Evolutionary conservation across 2,113 vertebrate species (phyloP).

Genomic region (Nansenia antarctica): DNA sequence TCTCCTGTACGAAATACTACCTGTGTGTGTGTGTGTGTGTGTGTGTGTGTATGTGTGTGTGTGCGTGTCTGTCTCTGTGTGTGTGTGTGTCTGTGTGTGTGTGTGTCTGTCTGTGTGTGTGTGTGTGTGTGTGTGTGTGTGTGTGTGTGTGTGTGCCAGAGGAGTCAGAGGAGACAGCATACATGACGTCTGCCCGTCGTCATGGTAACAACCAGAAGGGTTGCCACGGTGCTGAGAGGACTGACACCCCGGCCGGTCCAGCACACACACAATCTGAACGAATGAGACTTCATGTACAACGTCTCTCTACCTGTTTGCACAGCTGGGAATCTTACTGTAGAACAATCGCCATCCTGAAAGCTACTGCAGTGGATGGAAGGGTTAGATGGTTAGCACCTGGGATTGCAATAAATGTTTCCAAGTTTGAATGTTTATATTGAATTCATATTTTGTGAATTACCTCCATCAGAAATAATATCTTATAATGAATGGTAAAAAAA

Average conservation of each 20-base stretch:
- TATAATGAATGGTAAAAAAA: too few species aligned
- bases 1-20: background rate
- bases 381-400: conserved; percentile 37
- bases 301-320: conserved; percentile 19
- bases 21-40: too few species aligned
- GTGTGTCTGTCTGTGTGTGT: too few species aligned
- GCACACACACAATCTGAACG: background rate
- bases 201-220: conserved; percentile 1
- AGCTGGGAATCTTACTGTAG: conserved; percentile 26
- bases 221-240: background rate
- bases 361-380: conserved; percentile 9
- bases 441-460: conserved; percentile 15
- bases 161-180: background rate
- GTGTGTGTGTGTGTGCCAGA: background rate
- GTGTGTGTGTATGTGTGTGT: too few species aligned
- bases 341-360: background rate
- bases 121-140: too few species aligned
- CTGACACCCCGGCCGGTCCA: background rate
- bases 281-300: conserved; percentile 1
- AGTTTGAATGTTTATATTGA: conserved; percentile 25
- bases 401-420: conserved; percentile 39
- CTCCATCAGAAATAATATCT: too few species aligned
- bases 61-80: too few species aligned
- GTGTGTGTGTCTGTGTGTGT: too few species aligned
- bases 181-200: conserved; percentile 2